phyloP scores from a whole-genome alignment of 2,797 vertebrate species.

The Cygnus olor region DNA sequence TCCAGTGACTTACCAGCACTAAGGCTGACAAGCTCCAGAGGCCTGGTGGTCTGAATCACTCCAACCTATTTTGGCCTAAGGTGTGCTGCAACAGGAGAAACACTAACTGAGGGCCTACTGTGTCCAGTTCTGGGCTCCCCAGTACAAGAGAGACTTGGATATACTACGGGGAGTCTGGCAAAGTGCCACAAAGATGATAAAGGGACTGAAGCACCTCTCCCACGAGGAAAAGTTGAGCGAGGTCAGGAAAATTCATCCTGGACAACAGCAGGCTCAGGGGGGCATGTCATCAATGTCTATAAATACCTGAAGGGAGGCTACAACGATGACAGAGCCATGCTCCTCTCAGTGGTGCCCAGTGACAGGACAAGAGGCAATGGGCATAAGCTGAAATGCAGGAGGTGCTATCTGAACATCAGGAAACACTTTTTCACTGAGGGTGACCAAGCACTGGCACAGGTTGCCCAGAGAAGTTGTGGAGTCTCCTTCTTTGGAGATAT shows the following conservation, averaged over 20 bases:
- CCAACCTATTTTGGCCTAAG: background rate
- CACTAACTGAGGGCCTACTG: background rate
- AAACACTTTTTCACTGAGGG: background rate
- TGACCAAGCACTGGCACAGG: background rate
- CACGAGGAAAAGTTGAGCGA: background rate
- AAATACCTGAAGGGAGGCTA: background rate
- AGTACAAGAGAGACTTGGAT: background rate
- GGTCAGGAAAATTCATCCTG: background rate
- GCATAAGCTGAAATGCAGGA: background rate
- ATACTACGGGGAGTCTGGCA: rapidly evolving
- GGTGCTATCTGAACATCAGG: background rate
- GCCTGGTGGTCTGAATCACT: background rate
- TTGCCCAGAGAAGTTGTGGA: background rate
- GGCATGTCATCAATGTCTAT: rapidly evolving
- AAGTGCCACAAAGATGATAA: background rate
- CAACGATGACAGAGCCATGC: background rate
- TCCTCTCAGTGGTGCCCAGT: background rate
- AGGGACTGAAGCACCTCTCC: background rate
- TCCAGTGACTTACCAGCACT: no score
- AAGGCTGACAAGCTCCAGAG: rapidly evolving
- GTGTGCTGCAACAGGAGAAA: background rate
- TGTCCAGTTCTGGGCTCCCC: background rate
- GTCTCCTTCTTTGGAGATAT: background rate
- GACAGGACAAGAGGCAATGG: background rate
- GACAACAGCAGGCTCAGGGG: background rate